phyloP scores from a whole-genome alignment of 1,140 invertebrate genomes.

The Drosophila albomicans region DNA sequence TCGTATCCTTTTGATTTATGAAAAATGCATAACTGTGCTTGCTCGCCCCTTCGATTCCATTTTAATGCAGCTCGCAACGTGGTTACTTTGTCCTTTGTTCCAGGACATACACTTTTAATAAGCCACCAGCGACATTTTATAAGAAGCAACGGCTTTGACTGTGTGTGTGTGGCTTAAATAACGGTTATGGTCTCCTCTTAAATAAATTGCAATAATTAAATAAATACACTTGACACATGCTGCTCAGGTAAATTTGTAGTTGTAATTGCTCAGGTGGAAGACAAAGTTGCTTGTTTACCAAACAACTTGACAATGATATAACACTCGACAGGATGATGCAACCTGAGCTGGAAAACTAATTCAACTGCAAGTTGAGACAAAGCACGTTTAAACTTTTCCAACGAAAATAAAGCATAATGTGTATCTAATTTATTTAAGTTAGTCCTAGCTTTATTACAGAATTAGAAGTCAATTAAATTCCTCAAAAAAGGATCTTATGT shows the following conservation, averaged over 20 bases:
- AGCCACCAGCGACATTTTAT: slow-evolving; percentile 10
- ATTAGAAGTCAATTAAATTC: too few species aligned
- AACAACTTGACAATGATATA: slow-evolving; percentile 23
- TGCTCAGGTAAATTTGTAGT: slow-evolving; percentile 34
- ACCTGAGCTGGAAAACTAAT: neutral
- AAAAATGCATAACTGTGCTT: slow-evolving; percentile 30
- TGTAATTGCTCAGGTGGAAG: slow-evolving; percentile 34
- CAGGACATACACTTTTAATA: slow-evolving; percentile 19
- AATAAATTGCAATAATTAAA: slow-evolving; percentile 72
- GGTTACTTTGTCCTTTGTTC: neutral
- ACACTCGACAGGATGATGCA: slow-evolving; percentile 10
- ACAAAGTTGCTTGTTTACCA: slow-evolving; percentile 29
- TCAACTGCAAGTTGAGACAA: neutral
- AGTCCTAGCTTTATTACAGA: too few species aligned
- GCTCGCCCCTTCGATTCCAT: neutral
- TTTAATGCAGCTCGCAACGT: slow-evolving; percentile 4
- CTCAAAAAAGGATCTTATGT: too few species aligned
- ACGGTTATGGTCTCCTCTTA: slow-evolving; percentile 9
- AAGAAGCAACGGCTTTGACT: slow-evolving; percentile 4
- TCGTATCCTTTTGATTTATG: slow-evolving; percentile 12
- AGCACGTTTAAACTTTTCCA: neutral
- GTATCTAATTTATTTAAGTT: neutral
- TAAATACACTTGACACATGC: slow-evolving; percentile 65
- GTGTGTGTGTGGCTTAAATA: slow-evolving; percentile 17
- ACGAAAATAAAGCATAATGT: neutral